These are phyloP conservation scores for Oscheius myriophilus DNA, from an alignment of 2,888 invertebrate species.

Conservation along the genomic window DNA sequence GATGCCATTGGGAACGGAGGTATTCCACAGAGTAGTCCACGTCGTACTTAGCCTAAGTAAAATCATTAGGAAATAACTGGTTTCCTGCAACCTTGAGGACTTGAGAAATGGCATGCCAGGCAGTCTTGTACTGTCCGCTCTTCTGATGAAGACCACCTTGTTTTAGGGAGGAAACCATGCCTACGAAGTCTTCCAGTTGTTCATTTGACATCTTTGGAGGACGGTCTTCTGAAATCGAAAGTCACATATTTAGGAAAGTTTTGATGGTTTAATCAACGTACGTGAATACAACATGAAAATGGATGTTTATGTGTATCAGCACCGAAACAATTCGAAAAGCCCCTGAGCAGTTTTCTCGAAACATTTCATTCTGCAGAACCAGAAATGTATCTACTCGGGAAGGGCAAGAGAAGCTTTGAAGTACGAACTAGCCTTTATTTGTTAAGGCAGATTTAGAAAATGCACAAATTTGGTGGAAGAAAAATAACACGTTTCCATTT, in stretches of 20 bases:
- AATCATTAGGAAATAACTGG: neutral
- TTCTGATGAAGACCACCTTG: slow-evolving; percentile 20
- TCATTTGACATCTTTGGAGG: slow-evolving; percentile 25
- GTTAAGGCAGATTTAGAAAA: too few species aligned
- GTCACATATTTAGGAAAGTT: neutral
- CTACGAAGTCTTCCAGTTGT: slow-evolving; percentile 23
- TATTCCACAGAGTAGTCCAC: slow-evolving; percentile 25
- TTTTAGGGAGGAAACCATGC: slow-evolving; percentile 21
- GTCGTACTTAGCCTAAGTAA: slow-evolving; percentile 9
- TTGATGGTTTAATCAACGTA: too few species aligned
- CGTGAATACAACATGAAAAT: too few species aligned
- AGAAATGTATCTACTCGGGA: neutral
- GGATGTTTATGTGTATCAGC: too few species aligned
- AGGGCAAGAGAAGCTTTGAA: too few species aligned
- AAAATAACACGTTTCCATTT: too few species aligned
- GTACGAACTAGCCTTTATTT: too few species aligned
- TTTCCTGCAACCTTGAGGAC: slow-evolving; percentile 3
- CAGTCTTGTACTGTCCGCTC: slow-evolving; percentile 25
- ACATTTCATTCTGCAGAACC: too few species aligned
- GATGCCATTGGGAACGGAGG: slow-evolving; percentile 28
- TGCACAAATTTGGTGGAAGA: too few species aligned
- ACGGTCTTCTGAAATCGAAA: slow-evolving; percentile 22
- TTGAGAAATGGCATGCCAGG: slow-evolving; percentile 15
- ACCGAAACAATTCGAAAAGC: too few species aligned
- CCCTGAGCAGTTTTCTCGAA: too few species aligned